Evolutionary conservation across 2,113 vertebrate genomes (phyloP).

Genomic region (Leptosomus discolor): DNA sequence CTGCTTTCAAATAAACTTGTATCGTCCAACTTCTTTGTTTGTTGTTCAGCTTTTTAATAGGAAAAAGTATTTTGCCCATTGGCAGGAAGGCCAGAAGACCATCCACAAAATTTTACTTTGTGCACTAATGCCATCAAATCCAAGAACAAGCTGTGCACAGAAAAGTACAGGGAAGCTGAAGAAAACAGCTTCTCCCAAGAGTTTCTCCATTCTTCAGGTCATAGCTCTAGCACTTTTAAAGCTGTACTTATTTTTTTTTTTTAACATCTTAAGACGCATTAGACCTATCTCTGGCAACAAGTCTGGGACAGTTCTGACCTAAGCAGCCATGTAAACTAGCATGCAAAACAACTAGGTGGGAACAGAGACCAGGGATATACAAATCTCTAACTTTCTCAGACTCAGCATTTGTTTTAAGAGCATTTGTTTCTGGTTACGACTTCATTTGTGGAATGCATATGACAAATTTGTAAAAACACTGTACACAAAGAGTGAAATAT

Average conservation of each 20-base stretch:
- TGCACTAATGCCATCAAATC: neutral
- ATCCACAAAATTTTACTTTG: neutral
- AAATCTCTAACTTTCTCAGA: neutral
- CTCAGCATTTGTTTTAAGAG: neutral
- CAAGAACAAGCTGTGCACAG: neutral
- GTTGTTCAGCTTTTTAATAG: neutral
- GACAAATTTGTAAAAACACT: neutral
- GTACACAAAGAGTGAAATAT: neutral
- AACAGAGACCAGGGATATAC: neutral
- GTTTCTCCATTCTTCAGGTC: neutral
- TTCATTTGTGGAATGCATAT: neutral
- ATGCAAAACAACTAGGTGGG: neutral
- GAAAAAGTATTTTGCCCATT: neutral
- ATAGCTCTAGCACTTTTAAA: neutral
- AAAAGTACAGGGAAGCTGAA: neutral
- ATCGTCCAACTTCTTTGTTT: neutral
- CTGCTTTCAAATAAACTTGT: neutral
- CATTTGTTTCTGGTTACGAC: neutral
- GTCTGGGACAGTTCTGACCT: neutral
- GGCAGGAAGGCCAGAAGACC: neutral
- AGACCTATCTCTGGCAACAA: neutral
- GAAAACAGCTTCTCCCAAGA: neutral
- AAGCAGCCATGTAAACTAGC: neutral
- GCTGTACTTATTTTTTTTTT: neutral
- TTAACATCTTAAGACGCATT: neutral